A percentile compares a stretch with the other conserved stretches of the same genome.
These are phyloP conservation scores for Triplophysa rosa DNA, from an alignment of 2,113 vertebrate genomes.

Conservation along the genomic window DNA sequence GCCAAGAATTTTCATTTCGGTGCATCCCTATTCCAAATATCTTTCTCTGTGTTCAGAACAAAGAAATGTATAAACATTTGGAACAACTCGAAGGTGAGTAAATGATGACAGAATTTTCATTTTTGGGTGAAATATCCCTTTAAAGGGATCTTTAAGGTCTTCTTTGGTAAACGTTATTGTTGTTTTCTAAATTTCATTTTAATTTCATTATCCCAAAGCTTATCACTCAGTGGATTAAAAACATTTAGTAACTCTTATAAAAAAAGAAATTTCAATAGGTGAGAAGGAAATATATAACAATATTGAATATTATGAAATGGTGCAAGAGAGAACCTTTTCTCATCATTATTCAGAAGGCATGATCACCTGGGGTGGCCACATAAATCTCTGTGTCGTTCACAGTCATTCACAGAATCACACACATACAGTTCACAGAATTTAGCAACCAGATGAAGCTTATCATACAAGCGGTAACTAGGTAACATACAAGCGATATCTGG, in stretches of 20 bases:
- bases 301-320: neutral
- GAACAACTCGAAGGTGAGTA: no score
- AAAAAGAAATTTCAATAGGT: neutral
- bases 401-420: neutral
- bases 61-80: no score
- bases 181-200: no score
- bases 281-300: neutral
- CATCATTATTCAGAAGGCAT: slow-evolving; percentile 3
- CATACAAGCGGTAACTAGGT: neutral
- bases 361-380: slow-evolving; percentile 9
- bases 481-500: no score
- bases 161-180: no score
- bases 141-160: no score
- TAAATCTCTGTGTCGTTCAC: neutral
- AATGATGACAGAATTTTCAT: no score
- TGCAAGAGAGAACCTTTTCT: neutral
- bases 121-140: no score
- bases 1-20: no score
- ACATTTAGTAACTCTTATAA: neutral
- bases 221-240: neutral
- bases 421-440: neutral
- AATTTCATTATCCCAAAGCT: no score
- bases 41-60: no score
- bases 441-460: neutral
- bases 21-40: no score